Base-by-base conservation (phyloP, 2,797 vertebrate species). In the Urophycis tenuis region DNA sequence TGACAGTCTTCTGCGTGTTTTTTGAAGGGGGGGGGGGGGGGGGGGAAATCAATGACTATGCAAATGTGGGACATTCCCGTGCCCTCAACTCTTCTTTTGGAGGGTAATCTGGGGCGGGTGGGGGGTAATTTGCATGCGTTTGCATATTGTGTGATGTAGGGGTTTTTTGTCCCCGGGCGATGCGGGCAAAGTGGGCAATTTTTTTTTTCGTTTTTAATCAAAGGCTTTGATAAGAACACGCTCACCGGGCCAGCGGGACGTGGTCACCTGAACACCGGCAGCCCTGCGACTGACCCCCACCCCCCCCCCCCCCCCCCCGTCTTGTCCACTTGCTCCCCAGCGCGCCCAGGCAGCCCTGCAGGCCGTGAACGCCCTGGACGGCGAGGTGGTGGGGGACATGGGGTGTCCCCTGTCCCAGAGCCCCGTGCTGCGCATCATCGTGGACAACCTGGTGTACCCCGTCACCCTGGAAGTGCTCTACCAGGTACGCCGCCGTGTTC, bases 371-470 rank as follows among this genome's bases (percentile, higher is more conserved):
- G 95, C 96, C 0, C 94, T 98, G 1, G 96, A 98, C 84, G 94
- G 95, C 0, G 95, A 95, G 39, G 94, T 92, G 17, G 87, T 97
- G 79, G 89, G 79, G 53, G 94, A 95, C 7, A 92, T 95, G 0
- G 93, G 92, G 0, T 95, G 94, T 41, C 82, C 7, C 0, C 71
- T 75, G 1, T 75, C 86, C 72, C 97, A 98, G 88, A 98, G 97
- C 87, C 96, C 98, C 0, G 98, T 99, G 33, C 94, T 99, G 22
- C 89, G 97, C 86, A 95, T 99, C 88, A 98, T 99, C 1, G 96
- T 99, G 84, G 98, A 99, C 84, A 99, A 99, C 83, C 96, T 99
- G 32, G 99, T 99, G 90, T 99, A 99, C 79, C 98, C 98, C 0
- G 97, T 99, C 83, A 98, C 97, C 73, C 90, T 99, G 77, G 97